phyloP scores from a whole-genome alignment of 2,888 invertebrate species.

The Teleogryllus oceanicus region DNA sequence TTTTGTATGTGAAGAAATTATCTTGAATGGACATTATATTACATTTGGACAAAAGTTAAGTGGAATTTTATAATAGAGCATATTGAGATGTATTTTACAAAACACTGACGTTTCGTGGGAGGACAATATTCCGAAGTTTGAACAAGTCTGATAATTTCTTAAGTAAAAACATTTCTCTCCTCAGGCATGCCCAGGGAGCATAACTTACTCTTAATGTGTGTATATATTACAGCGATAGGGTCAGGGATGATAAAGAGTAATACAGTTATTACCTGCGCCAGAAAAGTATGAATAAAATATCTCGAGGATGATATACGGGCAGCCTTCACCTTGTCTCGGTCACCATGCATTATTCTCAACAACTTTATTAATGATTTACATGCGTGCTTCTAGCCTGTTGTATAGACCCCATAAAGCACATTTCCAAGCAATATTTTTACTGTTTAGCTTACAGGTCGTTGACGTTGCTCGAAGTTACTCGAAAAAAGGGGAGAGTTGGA shows the following conservation, averaged over 20 bases:
- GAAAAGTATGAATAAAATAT: constrained; percentile 10
- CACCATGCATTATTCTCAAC: constrained; percentile 18
- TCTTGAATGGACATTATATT: too few relatives aligned
- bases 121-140: not conserved
- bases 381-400: not conserved
- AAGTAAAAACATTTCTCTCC: not conserved
- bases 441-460: not conserved
- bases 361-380: constrained; percentile 18
- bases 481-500: not conserved
- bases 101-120: too few relatives aligned
- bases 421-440: not conserved
- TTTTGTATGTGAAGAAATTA: too few relatives aligned
- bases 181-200: not conserved
- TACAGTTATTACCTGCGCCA: constrained; percentile 7
- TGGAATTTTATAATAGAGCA: too few relatives aligned
- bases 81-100: too few relatives aligned
- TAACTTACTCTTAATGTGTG: constrained; percentile 18
- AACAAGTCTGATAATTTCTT: constrained; percentile 7
- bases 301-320: not conserved
- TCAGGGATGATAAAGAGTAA: constrained; percentile 1
- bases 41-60: too few relatives aligned
- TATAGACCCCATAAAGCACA: not conserved
- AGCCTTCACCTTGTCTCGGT: not conserved
- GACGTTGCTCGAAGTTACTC: not conserved
- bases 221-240: constrained; percentile 18